Conservation (phyloP, 1,140 invertebrate genomes). For the Hirudo medicinalis region DNA sequence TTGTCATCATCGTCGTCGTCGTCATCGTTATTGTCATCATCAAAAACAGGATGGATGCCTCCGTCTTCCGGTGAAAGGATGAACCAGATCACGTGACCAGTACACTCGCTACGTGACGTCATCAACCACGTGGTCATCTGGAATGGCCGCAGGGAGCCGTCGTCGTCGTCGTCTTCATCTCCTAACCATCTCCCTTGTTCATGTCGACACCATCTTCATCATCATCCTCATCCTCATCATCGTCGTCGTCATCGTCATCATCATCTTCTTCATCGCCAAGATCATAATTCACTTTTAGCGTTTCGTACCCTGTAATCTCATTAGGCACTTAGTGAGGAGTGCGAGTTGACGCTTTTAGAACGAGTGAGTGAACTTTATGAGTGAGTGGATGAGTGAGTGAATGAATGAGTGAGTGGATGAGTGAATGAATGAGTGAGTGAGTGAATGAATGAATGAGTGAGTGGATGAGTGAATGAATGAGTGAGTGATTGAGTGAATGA, state of each 20-base stretch:
- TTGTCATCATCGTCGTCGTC: background rate
- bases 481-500: constrained; percentile 25
- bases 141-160: background rate
- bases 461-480: constrained; percentile 24
- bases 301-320: background rate
- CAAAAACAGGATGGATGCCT: background rate
- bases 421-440: constrained; percentile 9
- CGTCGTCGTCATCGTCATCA: constrained; percentile 2
- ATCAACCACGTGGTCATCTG: background rate
- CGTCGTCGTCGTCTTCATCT: background rate
- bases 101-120: constrained; percentile 41
- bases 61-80: background rate
- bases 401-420: constrained; percentile 18
- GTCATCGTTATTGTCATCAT: background rate
- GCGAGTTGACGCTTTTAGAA: constrained; percentile 14
- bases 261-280: background rate
- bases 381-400: constrained; percentile 21
- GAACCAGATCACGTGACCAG: constrained; percentile 5
- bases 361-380: constrained; percentile 15
- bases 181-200: background rate
- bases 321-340: too few species aligned
- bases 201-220: background rate
- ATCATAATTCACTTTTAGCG: constrained; percentile 4
- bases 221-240: background rate
- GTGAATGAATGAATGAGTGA: background rate